Evolutionary conservation across 1,140 invertebrate genomes (phyloP).

Genomic region (Drosophila malerkotliana): DNA sequence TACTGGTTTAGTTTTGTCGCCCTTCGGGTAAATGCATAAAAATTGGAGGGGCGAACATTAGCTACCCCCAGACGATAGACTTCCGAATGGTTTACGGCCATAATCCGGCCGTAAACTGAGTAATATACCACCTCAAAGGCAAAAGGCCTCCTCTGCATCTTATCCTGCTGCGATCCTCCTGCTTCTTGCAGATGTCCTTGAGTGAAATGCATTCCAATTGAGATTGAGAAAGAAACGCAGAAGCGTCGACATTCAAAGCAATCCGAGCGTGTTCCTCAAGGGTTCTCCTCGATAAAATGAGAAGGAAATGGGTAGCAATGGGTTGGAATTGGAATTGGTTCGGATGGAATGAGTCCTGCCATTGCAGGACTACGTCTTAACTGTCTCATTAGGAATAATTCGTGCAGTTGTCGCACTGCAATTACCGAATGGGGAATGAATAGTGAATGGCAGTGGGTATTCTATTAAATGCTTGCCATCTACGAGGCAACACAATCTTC

Average conservation of each 20-base stretch:
- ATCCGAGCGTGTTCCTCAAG: conserved; percentile 52
- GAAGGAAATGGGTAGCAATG: conserved; percentile 1
- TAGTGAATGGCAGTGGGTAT: not conserved
- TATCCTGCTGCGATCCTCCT: not conserved
- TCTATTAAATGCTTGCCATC: conserved; percentile 13
- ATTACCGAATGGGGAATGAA: conserved; percentile 32
- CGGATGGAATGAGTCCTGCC: conserved; percentile 5
- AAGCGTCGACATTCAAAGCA: conserved; percentile 53
- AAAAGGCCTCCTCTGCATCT: conserved; percentile 15
- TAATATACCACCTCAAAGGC: conserved; percentile 34
- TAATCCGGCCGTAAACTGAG: conserved; percentile 53
- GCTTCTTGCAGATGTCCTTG: conserved; percentile 52
- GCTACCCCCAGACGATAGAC: conserved; percentile 21
- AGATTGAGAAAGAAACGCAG: conserved; percentile 33
- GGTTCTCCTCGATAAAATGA: conserved; percentile 9
- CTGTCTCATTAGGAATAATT: conserved; percentile 68
- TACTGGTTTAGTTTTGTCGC: conserved; percentile 19
- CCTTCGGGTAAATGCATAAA: conserved; percentile 30
- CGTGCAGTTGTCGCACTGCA: conserved; percentile 33
- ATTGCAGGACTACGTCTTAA: conserved; percentile 52
- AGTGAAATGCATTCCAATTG: conserved; percentile 50
- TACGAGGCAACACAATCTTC: not conserved
- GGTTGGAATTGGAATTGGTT: not conserved
- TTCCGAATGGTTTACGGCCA: conserved; percentile 49
- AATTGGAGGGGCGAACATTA: conserved; percentile 13